Percentiles rank a stretch among this genome's conserved stretches.
Conservation (phyloP, 2,113 vertebrate species). For the Menidia beryllina region DNA sequence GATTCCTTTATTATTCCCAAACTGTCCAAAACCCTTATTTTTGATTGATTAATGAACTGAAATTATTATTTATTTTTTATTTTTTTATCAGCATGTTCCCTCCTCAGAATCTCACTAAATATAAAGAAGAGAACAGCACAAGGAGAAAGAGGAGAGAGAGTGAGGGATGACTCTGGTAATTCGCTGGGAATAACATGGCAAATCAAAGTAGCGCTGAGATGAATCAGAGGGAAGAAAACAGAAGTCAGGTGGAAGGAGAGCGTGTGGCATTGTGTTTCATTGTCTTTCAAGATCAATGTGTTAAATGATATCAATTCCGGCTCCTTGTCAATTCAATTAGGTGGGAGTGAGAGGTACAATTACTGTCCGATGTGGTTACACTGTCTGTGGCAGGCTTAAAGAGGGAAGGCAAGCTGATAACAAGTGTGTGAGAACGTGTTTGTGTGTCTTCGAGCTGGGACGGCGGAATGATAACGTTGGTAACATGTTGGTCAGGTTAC, state of each 20-base stretch:
- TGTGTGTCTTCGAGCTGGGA: conserved; percentile 39
- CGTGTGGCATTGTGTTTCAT: conserved; percentile 61
- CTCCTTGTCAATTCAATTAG: conserved; percentile 86
- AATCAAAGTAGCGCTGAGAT: conserved; percentile 62
- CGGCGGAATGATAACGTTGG: conserved; percentile 54
- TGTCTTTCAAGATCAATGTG: conserved; percentile 80
- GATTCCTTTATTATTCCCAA: not conserved
- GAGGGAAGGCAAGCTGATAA: conserved; percentile 69
- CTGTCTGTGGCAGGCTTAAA: conserved; percentile 72
- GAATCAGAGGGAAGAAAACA: conserved; percentile 63
- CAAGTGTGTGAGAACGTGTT: conserved; percentile 57
- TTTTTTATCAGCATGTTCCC: conserved; percentile 6
- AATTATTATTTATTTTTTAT: too few species aligned
- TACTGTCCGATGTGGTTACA: conserved; percentile 81
- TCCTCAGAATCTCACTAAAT: conserved; percentile 36
- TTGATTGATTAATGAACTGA: too few species aligned
- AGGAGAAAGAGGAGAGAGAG: conserved; percentile 15
- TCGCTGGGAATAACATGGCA: conserved; percentile 65
- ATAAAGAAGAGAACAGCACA: conserved; percentile 31
- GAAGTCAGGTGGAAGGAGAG: conserved; percentile 44
- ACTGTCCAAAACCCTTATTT: too few species aligned
- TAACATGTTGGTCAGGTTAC: conserved; percentile 73
- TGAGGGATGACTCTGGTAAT: conserved; percentile 49
- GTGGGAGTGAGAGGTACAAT: conserved; percentile 82
- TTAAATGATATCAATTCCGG: conserved; percentile 85